Evolutionary conservation across 2,888 invertebrate genomes (phyloP), one percentile per base, ranked within the genome.

Genomic region (Calliopum simillimum): DNA sequence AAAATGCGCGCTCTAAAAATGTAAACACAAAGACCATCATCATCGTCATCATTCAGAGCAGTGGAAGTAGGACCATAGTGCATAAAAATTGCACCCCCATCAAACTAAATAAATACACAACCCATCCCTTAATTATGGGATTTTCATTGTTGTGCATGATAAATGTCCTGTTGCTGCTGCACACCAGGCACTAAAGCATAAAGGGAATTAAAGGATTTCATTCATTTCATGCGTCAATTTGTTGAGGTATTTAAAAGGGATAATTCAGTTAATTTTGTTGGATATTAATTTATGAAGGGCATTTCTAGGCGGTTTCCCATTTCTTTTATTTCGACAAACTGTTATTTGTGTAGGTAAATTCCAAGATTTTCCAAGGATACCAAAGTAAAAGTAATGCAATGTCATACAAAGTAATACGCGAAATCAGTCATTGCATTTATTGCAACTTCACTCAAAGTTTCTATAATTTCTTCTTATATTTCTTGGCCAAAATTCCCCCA

Each of bases 111-210:
- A 33, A 33, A 33, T 33, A 33, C 33, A 33, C 33, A 33, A 33
- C 33, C 33, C 49, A 59, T 58, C 73, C 73, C 66, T 74, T 75
- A 72, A 75, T 75, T 73, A 73, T 70, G 72, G 73, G 72, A 72
- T 73, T 71, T 68, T 51, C 59, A 71, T 73, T 74, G 71, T 74
- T 69, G 56, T 49, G 21, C 59, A 16, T 55, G 25, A 56, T 56
- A 53, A 63, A 46, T 62, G 47, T n/a, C n/a, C n/a, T n/a, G n/a
- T n/a, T n/a, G n/a, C n/a, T 55, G 19, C 33, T 33, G 33, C 33
- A 8, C 53, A 58, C 44, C 16, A 33, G 21, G 33, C n/a, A 64
- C 25, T 8, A 33, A 33, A 33, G 1, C 8, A 33, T 25, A 33
- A 25, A 25, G 55, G 33, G 59, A 14, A 63, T 63, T 69, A 55